Conservation (phyloP, 2,888 invertebrate genomes). For the Clusia tigrina region DNA sequence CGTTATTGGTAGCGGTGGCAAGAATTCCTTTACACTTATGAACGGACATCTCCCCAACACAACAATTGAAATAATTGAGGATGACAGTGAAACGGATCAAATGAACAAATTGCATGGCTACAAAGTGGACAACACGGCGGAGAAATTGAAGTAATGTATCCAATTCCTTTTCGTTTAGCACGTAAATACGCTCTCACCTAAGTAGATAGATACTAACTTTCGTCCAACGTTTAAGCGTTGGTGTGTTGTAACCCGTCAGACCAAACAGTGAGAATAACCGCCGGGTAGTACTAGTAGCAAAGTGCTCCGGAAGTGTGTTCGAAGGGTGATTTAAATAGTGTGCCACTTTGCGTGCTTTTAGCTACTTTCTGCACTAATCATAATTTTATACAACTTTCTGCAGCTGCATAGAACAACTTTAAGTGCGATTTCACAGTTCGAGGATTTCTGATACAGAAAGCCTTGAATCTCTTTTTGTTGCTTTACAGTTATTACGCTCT, state of each 20-base stretch:
- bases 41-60: conserved; percentile 40
- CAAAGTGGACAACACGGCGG: conserved; percentile 30
- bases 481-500: not conserved
- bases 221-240: not conserved
- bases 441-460: too few relatives aligned
- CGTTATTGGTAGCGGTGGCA: conserved; percentile 48
- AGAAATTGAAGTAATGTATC: conserved; percentile 39
- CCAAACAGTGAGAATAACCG: too few relatives aligned
- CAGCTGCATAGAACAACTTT: too few relatives aligned
- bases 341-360: too few relatives aligned
- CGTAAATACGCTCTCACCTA: not conserved
- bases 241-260: too few relatives aligned
- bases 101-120: conserved; percentile 14
- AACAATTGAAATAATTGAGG: conserved; percentile 54
- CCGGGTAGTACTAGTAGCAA: too few relatives aligned
- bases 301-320: too few relatives aligned
- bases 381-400: too few relatives aligned
- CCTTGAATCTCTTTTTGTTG: not conserved
- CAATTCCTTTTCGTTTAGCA: conserved; percentile 7
- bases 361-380: too few relatives aligned
- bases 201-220: too few relatives aligned
- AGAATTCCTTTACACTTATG: conserved; percentile 32
- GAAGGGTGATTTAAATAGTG: too few relatives aligned
- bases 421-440: too few relatives aligned
- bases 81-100: conserved; percentile 35